These are phyloP conservation scores for Nematolebias whitei DNA, from an alignment of 2,113 vertebrate genomes.

Conservation along the genomic window DNA sequence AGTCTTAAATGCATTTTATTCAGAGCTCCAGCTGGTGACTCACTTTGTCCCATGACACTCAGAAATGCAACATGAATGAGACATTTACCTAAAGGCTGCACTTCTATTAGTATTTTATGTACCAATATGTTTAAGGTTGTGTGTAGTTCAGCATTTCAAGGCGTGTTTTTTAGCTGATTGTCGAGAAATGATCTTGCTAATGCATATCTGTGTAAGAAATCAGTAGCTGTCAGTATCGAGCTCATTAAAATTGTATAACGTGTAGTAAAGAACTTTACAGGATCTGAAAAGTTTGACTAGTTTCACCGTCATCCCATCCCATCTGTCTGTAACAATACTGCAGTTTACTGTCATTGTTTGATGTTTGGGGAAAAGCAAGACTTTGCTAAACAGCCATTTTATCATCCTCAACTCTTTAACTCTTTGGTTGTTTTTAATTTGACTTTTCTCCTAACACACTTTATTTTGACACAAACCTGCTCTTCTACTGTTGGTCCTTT, in stretches of 20 bases:
- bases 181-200: too few relatives aligned
- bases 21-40: too few relatives aligned
- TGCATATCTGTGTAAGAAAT: too few relatives aligned
- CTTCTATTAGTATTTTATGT: background rate
- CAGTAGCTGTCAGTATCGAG: background rate
- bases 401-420: background rate
- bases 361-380: background rate
- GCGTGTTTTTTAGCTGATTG: too few relatives aligned
- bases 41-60: background rate
- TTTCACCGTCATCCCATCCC: background rate
- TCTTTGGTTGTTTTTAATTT: constrained; percentile 2
- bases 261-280: constrained; percentile 12
- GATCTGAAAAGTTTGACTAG: background rate
- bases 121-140: background rate
- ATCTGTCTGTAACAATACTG: constrained; percentile 1
- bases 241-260: background rate
- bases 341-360: background rate
- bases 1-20: background rate
- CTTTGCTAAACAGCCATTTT: background rate
- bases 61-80: background rate
- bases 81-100: background rate
- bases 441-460: constrained; percentile 55
- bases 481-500: constrained; percentile 73
- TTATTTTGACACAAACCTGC: constrained; percentile 80
- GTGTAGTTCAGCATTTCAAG: background rate